These are phyloP conservation scores for Danio kyathit DNA, from an alignment of 2,797 vertebrate species.

Conservation along the genomic window DNA sequence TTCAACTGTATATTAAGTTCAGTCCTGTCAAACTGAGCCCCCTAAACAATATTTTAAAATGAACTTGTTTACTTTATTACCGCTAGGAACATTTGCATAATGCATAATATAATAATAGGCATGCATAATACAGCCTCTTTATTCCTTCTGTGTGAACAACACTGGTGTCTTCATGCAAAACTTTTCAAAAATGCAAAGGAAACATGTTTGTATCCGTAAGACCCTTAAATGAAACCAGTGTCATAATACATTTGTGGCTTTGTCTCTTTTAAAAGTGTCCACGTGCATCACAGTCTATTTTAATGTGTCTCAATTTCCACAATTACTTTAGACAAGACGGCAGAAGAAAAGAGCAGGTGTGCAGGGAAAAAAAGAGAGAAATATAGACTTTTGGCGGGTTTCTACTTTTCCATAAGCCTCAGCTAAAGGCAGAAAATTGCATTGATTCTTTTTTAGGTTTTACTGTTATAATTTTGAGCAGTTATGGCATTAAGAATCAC, in stretches of 20 bases:
- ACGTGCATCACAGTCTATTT: neutral
- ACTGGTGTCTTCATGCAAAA: too few species aligned
- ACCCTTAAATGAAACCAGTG: too few species aligned
- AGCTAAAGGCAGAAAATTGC: slow-evolving; percentile 67
- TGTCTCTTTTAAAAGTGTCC: neutral
- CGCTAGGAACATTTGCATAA: too few species aligned
- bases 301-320: neutral
- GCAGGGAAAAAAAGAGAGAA: slow-evolving; percentile 69
- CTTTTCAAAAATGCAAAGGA: too few species aligned
- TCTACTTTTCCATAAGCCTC: slow-evolving; percentile 82
- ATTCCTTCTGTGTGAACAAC: too few species aligned
- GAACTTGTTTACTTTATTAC: too few species aligned
- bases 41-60: too few species aligned
- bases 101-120: too few species aligned
- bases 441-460: slow-evolving; percentile 61
- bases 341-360: slow-evolving; percentile 35
- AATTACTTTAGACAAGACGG: neutral
- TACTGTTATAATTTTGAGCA: slow-evolving; percentile 45
- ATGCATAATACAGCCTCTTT: too few species aligned
- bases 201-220: too few species aligned
- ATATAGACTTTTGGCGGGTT: slow-evolving; percentile 82
- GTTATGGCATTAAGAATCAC: slow-evolving; percentile 40
- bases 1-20: too few species aligned
- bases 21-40: too few species aligned
- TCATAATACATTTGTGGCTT: neutral